Evolutionary conservation across 92 coral and sea anemone genomes (phyloP).

Genomic region (Epizoanthus ramosus): DNA sequence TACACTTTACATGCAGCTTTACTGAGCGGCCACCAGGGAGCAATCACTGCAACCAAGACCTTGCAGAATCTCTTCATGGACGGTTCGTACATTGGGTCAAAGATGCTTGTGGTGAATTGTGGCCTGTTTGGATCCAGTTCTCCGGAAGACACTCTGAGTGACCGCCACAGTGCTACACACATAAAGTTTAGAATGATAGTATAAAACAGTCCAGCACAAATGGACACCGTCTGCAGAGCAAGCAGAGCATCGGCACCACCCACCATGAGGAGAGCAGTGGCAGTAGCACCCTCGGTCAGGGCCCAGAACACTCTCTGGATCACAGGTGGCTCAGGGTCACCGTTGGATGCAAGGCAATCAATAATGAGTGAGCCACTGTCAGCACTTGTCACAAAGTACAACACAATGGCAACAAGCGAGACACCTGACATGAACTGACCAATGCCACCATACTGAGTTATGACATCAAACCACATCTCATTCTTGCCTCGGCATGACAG

Average conservation of each 20-base stretch:
- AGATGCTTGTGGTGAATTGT: slow-evolving; percentile 64
- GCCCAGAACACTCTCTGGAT: slow-evolving; percentile 93
- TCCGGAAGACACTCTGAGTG: slow-evolving; percentile 62
- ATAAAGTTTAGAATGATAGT: slow-evolving; percentile 70
- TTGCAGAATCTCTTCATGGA: slow-evolving; percentile 42
- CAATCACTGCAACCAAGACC: slow-evolving; percentile 61
- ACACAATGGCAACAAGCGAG: slow-evolving; percentile 73
- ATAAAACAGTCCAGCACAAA: slow-evolving; percentile 72
- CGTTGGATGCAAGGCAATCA: slow-evolving; percentile 90
- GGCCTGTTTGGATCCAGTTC: slow-evolving; percentile 71
- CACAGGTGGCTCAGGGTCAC: slow-evolving; percentile 90
- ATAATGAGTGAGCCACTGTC: slow-evolving; percentile 93
- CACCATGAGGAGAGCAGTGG: slow-evolving; percentile 77
- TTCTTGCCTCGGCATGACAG: slow-evolving; percentile 74
- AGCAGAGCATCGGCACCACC: slow-evolving; percentile 70
- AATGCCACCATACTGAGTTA: slow-evolving; percentile 78
- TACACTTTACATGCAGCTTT: slow-evolving; percentile 76
- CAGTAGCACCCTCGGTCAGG: slow-evolving; percentile 70
- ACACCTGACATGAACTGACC: slow-evolving; percentile 67
- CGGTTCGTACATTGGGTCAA: slow-evolving; percentile 67
- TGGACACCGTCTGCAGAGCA: slow-evolving; percentile 76
- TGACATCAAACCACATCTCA: slow-evolving; percentile 81
- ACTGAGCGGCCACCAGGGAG: slow-evolving; percentile 85
- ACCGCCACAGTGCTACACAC: slow-evolving; percentile 80
- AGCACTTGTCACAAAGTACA: slow-evolving; percentile 90